Percentiles rank a stretch among this genome's conserved stretches.
phyloP scores from a whole-genome alignment of 2,797 vertebrate species.

The Cyclura pinguis region DNA sequence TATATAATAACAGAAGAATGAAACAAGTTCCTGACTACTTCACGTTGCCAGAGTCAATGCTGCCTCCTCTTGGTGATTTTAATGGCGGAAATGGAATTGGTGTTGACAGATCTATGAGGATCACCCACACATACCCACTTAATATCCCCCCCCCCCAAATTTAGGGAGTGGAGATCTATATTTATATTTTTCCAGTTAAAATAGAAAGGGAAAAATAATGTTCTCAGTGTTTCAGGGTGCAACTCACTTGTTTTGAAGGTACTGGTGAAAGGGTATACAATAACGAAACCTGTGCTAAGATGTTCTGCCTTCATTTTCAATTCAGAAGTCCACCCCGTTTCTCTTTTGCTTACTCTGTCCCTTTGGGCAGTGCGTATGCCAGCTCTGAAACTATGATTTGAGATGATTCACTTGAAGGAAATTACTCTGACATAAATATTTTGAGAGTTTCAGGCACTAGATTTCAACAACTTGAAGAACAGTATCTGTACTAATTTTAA shows the following conservation, averaged over 20 bases:
- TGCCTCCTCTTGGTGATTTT: slow-evolving; percentile 79
- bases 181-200: background rate
- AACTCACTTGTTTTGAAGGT: background rate
- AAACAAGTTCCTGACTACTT: slow-evolving; percentile 81
- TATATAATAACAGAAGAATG: slow-evolving; percentile 87
- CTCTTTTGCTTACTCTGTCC: background rate
- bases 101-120: fast-evolving
- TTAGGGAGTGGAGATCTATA: background rate
- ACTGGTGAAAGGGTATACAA: background rate
- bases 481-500: background rate
- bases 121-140: background rate
- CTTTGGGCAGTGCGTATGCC: background rate
- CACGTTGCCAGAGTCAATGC: slow-evolving; percentile 75
- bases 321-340: background rate
- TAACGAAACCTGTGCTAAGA: background rate
- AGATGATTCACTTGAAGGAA: slow-evolving; percentile 1
- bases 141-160: fast-evolving
- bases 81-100: slow-evolving; percentile 25
- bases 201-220: background rate
- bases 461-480: background rate
- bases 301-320: background rate
- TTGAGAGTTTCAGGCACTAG: background rate
- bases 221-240: background rate
- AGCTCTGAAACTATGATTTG: background rate
- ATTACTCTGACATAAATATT: background rate